A percentile compares a stretch with the other conserved stretches of the same genome.
phyloP scores from a whole-genome alignment of 2,888 invertebrate species.

The Elegia similella region DNA sequence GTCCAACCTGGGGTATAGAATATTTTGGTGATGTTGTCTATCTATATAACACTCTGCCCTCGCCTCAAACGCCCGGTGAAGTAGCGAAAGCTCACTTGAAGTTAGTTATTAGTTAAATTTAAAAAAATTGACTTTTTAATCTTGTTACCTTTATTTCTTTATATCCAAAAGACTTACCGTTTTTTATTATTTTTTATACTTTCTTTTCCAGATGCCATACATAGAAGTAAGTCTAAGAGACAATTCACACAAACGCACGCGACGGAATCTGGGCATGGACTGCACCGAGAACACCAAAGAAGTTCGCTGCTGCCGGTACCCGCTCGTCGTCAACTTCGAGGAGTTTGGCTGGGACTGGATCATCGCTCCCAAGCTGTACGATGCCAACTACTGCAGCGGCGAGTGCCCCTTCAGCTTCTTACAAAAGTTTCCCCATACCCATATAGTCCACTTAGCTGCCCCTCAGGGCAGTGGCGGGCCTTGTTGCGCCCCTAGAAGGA shows the following conservation, averaged over 20 bases:
- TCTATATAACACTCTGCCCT: too few relatives aligned
- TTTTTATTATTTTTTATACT: too few relatives aligned
- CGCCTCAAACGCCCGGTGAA: too few relatives aligned
- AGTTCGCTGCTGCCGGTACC: slow-evolving; percentile 95
- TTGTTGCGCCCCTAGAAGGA: slow-evolving; percentile 95
- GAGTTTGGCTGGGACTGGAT: slow-evolving; percentile 99
- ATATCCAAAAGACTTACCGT: too few relatives aligned
- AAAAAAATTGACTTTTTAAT: too few relatives aligned
- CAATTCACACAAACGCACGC: slow-evolving; percentile 83
- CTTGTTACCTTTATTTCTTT: too few relatives aligned
- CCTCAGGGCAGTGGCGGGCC: slow-evolving; percentile 90
- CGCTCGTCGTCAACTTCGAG: slow-evolving; percentile 95
- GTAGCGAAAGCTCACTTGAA: too few relatives aligned
- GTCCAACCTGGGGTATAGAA: too few relatives aligned
- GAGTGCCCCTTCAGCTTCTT: slow-evolving; percentile 95
- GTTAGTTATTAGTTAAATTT: too few relatives aligned
- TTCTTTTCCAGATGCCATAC: slow-evolving; percentile 73
- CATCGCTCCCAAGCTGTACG: slow-evolving; percentile 96
- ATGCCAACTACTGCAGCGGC: slow-evolving; percentile 97
- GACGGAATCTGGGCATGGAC: slow-evolving; percentile 90
- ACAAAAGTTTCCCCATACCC: slow-evolving; percentile 93
- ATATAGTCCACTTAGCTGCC: slow-evolving; percentile 90
- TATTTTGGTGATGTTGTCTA: too few relatives aligned
- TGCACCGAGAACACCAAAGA: slow-evolving; percentile 92
- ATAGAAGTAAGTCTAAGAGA: slow-evolving; percentile 76